Base-by-base conservation (phyloP, 2,888 invertebrate genomes). In the Coenonympha arcania region DNA sequence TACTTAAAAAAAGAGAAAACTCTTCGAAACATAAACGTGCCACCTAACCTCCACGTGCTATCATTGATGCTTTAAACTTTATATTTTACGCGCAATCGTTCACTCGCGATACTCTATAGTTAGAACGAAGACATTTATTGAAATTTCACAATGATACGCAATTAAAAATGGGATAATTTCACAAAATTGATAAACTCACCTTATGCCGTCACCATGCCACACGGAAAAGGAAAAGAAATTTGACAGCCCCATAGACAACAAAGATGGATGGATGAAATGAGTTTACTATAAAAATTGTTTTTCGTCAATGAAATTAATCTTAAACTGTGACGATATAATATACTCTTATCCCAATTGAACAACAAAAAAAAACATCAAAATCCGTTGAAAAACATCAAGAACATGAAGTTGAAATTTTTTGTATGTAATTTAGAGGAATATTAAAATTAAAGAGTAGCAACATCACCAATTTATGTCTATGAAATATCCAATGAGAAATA, bases 181-280 rank as follows among this genome's bases (percentile, higher is more conserved):
- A 66, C 64, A 67, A 68, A 66, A 63, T 58, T 58, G 39, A 55
- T 57, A 55, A 70, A 77, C 85, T 85, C 77, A 85, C 85, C 85
- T 85, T 79, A 83, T 62, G 71, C 82, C 78, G 81, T 74, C 84
- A 86, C 86, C 86, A 86, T 86, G 81, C 83, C 73, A 84, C 81
- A 77, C 73, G 79, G 78, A 79, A 84, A 86, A 84, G 79, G 79
- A 77, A n/a, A n/a, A n/a, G n/a, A n/a, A 79, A 58, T 50, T 55
- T 46, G 34, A 30, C 46, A 50, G 13, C n/a, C 13, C 28, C 40
- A 39, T 39, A 28, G 33, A 40, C 16, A 40, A 31, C 20, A 40
- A 6, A 24, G 20, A 30, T 6, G 6, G 5, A 24, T 2, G 6
- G 1, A 24, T 6, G 6, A 16, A 33, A 15, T 16, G 8, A 33